phyloP scores from a whole-genome alignment of 2,888 invertebrate genomes.

The Dasysyrphus tricinctus region DNA sequence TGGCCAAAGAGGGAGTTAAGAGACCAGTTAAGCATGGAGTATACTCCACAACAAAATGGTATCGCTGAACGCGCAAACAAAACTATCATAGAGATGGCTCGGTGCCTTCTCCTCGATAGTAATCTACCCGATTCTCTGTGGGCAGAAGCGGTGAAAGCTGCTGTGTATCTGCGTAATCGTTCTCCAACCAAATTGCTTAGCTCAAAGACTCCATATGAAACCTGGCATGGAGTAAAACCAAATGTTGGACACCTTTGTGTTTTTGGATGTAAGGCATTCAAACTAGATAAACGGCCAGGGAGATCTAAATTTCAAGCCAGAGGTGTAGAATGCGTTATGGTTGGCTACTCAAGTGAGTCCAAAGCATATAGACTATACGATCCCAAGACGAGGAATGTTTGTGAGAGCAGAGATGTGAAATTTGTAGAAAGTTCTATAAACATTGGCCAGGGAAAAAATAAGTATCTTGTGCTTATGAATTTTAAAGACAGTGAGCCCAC shows the following conservation, averaged over 20 bases:
- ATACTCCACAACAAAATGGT: conserved; percentile 35
- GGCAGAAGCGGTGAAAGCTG: conserved; percentile 22
- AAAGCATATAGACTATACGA: background rate
- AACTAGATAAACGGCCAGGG: background rate
- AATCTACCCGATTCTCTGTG: conserved; percentile 21
- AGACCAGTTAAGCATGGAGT: conserved; percentile 3
- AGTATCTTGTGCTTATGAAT: background rate
- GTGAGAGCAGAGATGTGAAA: background rate
- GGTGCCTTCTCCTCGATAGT: conserved; percentile 9
- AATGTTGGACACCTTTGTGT: no score
- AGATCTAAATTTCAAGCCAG: background rate
- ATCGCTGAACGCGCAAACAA: conserved; percentile 26
- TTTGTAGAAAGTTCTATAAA: background rate
- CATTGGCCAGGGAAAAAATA: background rate
- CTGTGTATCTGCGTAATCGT: conserved; percentile 30
- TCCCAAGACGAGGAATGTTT: background rate
- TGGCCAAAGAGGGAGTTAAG: background rate
- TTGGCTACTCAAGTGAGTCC: background rate
- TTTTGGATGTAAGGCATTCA: background rate
- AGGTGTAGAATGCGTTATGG: background rate
- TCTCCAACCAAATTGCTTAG: conserved; percentile 33
- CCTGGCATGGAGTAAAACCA: no score
- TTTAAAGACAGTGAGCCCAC: background rate
- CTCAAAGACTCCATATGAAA: conserved; percentile 36
- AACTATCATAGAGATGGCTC: conserved; percentile 22